Percentiles rank a stretch among this genome's conserved stretches.
Evolutionary conservation across 2,888 invertebrate species (phyloP).

Genomic region (Eupithecia vulgata): DNA sequence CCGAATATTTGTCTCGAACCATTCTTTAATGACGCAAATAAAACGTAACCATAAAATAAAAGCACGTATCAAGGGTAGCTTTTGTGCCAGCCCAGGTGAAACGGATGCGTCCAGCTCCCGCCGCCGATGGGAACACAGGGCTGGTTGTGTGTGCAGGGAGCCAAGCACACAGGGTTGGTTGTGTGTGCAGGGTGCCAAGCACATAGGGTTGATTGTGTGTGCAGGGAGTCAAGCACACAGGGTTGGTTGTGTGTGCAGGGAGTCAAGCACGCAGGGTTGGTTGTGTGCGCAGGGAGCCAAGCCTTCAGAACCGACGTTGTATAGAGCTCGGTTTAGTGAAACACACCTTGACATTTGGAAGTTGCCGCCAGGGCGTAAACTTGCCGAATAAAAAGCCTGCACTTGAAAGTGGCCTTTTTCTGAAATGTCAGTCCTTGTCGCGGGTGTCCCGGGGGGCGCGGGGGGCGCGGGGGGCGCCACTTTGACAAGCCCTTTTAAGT

Average conservation of each 20-base stretch:
- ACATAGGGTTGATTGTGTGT: no score
- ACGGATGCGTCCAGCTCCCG: background rate
- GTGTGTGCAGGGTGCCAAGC: no score
- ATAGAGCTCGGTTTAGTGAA: background rate
- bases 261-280: no score
- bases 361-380: background rate
- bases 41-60: background rate
- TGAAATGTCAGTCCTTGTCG: background rate
- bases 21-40: constrained; percentile 1
- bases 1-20: constrained; percentile 11
- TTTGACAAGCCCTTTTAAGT: constrained; percentile 1
- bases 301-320: background rate
- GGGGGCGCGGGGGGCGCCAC: background rate
- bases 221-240: no score
- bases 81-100: no score
- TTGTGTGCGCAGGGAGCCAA: background rate
- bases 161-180: no score
- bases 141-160: no score
- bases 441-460: no score
- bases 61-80: background rate
- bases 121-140: background rate
- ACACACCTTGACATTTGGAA: background rate
- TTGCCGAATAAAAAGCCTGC: background rate
- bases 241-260: no score
- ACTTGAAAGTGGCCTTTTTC: background rate